Evolutionary conservation across 2,113 vertebrate species (phyloP), one percentile per base, ranked within the genome.

Genomic region (Lophochroa leadbeateri): DNA sequence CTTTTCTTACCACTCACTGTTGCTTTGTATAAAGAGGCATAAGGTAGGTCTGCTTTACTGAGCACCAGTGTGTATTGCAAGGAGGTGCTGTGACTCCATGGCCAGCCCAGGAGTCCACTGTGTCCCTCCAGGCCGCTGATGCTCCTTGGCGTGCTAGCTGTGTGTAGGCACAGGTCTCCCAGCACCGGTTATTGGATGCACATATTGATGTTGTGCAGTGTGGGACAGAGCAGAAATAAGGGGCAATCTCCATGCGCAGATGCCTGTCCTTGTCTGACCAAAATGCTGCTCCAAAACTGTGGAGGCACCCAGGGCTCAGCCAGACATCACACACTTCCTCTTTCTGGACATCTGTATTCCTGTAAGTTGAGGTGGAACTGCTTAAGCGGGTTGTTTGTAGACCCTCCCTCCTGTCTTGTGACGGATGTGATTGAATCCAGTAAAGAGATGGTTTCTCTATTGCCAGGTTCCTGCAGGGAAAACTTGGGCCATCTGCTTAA

Each of bases 401-500:
- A 41, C 70, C 44, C 33, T 70, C 43, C 91, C 52, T 81, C 71
- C 92, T 64, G 68, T 27, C 81, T 68, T 61, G 75, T 93, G 88
- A 35, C 69, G 70, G 86, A 15, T 5, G 0, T 71, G 80, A 88
- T 46, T 52, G 75, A 90, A 86, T 27, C 82, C 82, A 43, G 44
- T 7, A 9, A 69, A 63, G 90, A 75, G 76, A 8, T 10, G 33
- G 47, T 63, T 95, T 84, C 82, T 74, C 46, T 12, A 10, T 5
- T 80, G 82, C 93, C 92, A 86, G 90, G 85, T 29, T 90, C 88
- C 95, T 94, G 86, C 92, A 92, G 88, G 7, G 23, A 67, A 15
- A 29, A 11, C 43, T 20, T n/a, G 76, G 76, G 68, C 88, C 93
- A 85, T 94, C 93, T 93, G 95, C 95, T 83, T 11, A 5, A 6